Evolutionary conservation across 1,140 invertebrate species (phyloP).

Genomic region (Penaeus japonicus): DNA sequence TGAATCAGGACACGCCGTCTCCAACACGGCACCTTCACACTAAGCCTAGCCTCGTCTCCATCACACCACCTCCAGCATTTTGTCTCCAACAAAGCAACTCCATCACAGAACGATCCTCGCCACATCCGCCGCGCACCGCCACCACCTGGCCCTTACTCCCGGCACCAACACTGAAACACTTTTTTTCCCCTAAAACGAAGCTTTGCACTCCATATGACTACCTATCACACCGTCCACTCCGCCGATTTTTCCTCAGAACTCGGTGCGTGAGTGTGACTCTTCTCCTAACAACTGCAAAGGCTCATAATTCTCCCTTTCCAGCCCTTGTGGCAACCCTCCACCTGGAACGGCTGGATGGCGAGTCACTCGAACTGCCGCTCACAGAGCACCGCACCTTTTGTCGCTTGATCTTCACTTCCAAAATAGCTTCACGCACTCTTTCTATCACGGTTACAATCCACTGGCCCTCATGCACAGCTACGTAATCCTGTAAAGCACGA

Average conservation of each 20-base stretch:
- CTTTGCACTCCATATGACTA: not conserved
- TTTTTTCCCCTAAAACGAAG: too few relatives aligned
- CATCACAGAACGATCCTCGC: not conserved
- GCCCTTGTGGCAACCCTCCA: conserved; percentile 35
- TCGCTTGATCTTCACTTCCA: too few relatives aligned
- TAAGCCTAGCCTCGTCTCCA: not conserved
- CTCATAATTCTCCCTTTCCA: conserved; percentile 17
- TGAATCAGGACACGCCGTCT: conserved; percentile 11
- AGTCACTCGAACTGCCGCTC: conserved; percentile 22
- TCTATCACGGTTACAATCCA: not conserved
- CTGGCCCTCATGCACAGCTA: not conserved
- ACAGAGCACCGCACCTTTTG: not conserved
- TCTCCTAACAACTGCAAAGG: not conserved
- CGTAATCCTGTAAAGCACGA: not conserved
- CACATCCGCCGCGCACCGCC: not conserved
- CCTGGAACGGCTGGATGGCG: conserved; percentile 52
- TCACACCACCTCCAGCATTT: not conserved
- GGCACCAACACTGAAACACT: not conserved
- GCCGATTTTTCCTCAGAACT: not conserved
- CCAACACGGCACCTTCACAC: not conserved
- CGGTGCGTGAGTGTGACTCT: not conserved
- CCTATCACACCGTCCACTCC: not conserved
- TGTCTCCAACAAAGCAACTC: not conserved
- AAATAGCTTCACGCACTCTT: too few relatives aligned
- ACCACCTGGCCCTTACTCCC: conserved; percentile 27